Conservation (phyloP, 37 sponge, comb jelly and placozoan species). For the Bolinopsis microptera region DNA sequence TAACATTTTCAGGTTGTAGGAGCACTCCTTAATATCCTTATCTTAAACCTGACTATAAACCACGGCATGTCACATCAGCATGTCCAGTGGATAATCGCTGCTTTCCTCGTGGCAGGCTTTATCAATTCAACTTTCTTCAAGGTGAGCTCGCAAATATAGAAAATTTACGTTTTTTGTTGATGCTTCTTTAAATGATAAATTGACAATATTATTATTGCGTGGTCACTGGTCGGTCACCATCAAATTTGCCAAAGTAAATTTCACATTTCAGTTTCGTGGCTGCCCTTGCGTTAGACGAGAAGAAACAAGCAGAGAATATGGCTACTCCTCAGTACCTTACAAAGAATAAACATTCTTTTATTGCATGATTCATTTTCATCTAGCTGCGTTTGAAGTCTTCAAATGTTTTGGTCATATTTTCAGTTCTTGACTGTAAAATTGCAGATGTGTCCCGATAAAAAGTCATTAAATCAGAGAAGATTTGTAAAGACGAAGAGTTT, state of each 20-base stretch:
- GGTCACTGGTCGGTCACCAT: no score
- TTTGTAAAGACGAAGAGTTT: no score
- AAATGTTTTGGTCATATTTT: no score
- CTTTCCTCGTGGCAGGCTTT: neutral
- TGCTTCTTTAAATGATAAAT: neutral
- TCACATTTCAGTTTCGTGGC: neutral
- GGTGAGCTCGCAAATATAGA: no score
- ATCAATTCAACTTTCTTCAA: neutral
- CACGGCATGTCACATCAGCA: constrained; percentile 3
- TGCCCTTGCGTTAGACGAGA: neutral
- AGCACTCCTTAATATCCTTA: neutral
- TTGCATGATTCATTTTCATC: no score
- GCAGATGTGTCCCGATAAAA: no score
- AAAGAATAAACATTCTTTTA: no score
- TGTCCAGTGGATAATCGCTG: constrained; percentile 62
- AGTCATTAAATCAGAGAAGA: no score
- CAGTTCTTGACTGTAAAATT: no score
- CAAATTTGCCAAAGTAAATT: neutral
- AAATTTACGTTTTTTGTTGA: no score
- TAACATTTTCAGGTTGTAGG: neutral
- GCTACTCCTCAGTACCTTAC: neutral
- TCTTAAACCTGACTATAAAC: neutral
- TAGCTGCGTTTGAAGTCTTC: no score
- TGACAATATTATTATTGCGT: no score
- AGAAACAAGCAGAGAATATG: neutral